A percentile compares a stretch with the other conserved stretches of the same genome.
Conservation (phyloP, 1,140 invertebrate genomes). For the Samia ricini region DNA sequence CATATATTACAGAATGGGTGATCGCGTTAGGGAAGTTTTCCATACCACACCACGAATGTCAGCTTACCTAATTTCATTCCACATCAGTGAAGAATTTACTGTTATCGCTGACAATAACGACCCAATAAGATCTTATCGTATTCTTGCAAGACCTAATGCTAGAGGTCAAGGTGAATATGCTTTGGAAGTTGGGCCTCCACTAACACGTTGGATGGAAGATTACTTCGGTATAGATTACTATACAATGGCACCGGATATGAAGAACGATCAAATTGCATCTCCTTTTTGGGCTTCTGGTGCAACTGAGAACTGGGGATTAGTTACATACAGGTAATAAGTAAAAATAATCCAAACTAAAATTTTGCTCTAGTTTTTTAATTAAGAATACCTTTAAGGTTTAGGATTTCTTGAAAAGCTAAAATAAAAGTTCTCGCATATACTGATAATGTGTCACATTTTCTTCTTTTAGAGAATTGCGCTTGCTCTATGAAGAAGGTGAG, state of each 20-base stretch:
- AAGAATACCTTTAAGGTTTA: neutral
- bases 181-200: constrained; percentile 71
- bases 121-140: constrained; percentile 74
- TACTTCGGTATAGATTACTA: constrained; percentile 67
- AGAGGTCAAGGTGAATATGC: constrained; percentile 82
- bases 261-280: constrained; percentile 83
- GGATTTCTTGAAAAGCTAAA: neutral
- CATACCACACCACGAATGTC: constrained; percentile 87
- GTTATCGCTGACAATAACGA: constrained; percentile 78
- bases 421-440: no score
- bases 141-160: constrained; percentile 85
- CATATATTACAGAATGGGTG: constrained; percentile 41
- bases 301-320: constrained; percentile 87
- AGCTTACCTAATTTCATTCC: constrained; percentile 89
- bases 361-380: neutral
- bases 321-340: constrained; percentile 76
- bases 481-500: constrained; percentile 54
- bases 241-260: constrained; percentile 60
- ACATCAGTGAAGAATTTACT: constrained; percentile 83
- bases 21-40: constrained; percentile 75
- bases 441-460: no score
- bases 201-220: constrained; percentile 58
- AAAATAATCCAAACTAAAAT: neutral
- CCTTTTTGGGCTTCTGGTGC: constrained; percentile 85
- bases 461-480: constrained; percentile 51